phyloP scores from a whole-genome alignment of 2,888 invertebrate species.

The Dasysyrphus tricinctus region DNA sequence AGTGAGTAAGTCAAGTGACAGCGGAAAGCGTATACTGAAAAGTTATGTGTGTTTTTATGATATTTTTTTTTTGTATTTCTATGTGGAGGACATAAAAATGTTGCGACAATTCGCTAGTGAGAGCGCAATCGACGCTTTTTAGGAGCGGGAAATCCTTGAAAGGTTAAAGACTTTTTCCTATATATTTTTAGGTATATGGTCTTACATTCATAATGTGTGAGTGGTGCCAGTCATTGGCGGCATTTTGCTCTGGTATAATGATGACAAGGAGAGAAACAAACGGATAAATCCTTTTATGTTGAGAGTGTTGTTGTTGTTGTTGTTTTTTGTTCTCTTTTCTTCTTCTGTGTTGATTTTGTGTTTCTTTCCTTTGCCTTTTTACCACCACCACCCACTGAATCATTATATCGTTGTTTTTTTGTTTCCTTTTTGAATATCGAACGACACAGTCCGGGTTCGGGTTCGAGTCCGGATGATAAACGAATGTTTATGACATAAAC shows the following conservation, averaged over 20 bases:
- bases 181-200: not conserved
- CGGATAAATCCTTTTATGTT: conserved; percentile 67
- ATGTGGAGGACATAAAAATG: conserved; percentile 63
- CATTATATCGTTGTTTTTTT: conserved; percentile 7
- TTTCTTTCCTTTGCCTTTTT: not conserved
- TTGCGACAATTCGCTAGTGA: conserved; percentile 62
- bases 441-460: conserved; percentile 27
- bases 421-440: conserved; percentile 36
- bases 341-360: conserved; percentile 14
- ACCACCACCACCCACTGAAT: conserved; percentile 8
- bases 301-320: conserved; percentile 26
- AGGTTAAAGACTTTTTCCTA: conserved; percentile 80
- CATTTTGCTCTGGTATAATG: conserved; percentile 57
- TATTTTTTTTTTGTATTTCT: conserved; percentile 11
- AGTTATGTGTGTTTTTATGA: not conserved
- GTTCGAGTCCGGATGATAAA: conserved; percentile 32
- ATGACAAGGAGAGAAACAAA: conserved; percentile 62
- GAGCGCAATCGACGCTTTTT: conserved; percentile 60
- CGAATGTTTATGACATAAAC: conserved; percentile 55
- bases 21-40: not conserved
- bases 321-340: conserved; percentile 6
- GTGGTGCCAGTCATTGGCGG: conserved; percentile 39
- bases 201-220: not conserved
- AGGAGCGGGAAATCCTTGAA: conserved; percentile 80
- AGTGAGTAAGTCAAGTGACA: conserved; percentile 58